phyloP scores from a whole-genome alignment of 2,113 vertebrate species.

The Oplegnathus fasciatus region DNA sequence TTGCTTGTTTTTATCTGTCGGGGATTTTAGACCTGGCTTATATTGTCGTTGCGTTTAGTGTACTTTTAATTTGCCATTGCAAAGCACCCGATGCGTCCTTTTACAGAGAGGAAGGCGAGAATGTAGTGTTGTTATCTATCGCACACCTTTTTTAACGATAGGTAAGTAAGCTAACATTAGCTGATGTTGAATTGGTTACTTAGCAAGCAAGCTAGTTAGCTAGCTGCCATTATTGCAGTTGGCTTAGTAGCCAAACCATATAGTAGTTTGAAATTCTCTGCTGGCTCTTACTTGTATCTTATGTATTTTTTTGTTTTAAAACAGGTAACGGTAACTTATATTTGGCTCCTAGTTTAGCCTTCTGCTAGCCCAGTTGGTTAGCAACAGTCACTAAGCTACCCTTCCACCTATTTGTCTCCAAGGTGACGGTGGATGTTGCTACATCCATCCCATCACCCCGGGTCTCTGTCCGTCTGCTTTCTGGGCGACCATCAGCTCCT shows the following conservation, averaged over 20 bases:
- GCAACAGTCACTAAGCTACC: constrained; percentile 66
- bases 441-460: constrained; percentile 28
- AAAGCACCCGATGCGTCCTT: neutral
- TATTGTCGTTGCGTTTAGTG: neutral
- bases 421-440: constrained; percentile 72
- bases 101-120: neutral
- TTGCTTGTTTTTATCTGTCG: constrained; percentile 51
- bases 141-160: constrained; percentile 24
- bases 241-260: neutral
- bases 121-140: constrained; percentile 7
- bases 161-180: constrained; percentile 73
- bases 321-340: neutral
- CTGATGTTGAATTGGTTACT: constrained; percentile 51
- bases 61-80: neutral
- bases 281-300: neutral
- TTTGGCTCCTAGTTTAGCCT: constrained; percentile 6
- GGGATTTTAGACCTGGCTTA: neutral
- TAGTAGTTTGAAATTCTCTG: neutral
- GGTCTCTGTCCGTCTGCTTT: neutral
- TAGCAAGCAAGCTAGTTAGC: constrained; percentile 48
- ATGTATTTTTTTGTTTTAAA: neutral
- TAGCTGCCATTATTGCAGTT: neutral
- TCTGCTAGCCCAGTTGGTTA: constrained; percentile 44
- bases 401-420: constrained; percentile 69
- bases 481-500: neutral